These are phyloP conservation scores for Centropyge bicolor DNA, from an alignment of 2,797 vertebrate species.

Conservation along the genomic window DNA sequence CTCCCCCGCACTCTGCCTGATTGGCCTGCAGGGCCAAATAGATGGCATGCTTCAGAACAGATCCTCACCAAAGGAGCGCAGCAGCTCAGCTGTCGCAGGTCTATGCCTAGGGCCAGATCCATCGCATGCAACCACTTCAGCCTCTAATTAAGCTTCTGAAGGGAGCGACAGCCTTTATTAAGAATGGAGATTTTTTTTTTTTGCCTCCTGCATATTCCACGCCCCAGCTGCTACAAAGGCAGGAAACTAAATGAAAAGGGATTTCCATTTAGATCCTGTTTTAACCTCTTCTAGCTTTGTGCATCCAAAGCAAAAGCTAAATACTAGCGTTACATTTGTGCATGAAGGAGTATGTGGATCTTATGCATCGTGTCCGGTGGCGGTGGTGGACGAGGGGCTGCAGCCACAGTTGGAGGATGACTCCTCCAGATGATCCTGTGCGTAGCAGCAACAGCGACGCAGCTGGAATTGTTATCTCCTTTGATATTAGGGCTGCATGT, in stretches of 20 bases:
- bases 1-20: constrained; percentile 30
- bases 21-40: constrained; percentile 68
- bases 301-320: background rate
- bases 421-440: constrained; percentile 84
- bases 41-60: constrained; percentile 56
- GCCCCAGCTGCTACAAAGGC: constrained; percentile 46
- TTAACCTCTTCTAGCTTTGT: constrained; percentile 9
- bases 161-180: constrained; percentile 78
- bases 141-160: constrained; percentile 84
- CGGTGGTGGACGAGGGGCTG: constrained; percentile 8
- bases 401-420: constrained; percentile 63
- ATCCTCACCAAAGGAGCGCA: constrained; percentile 64
- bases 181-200: constrained; percentile 52
- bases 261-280: constrained; percentile 4
- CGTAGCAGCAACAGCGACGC: constrained; percentile 74
- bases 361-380: constrained; percentile 36
- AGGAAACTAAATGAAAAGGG: constrained; percentile 30
- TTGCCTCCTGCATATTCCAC: constrained; percentile 36
- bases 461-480: constrained; percentile 88
- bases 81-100: constrained; percentile 67
- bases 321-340: background rate
- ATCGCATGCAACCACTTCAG: constrained; percentile 79
- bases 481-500: constrained; percentile 83
- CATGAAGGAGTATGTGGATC: constrained; percentile 19
- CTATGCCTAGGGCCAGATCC: constrained; percentile 74